Base-by-base conservation (phyloP, 2,888 invertebrate genomes). In the Ypsolopha sequella region DNA sequence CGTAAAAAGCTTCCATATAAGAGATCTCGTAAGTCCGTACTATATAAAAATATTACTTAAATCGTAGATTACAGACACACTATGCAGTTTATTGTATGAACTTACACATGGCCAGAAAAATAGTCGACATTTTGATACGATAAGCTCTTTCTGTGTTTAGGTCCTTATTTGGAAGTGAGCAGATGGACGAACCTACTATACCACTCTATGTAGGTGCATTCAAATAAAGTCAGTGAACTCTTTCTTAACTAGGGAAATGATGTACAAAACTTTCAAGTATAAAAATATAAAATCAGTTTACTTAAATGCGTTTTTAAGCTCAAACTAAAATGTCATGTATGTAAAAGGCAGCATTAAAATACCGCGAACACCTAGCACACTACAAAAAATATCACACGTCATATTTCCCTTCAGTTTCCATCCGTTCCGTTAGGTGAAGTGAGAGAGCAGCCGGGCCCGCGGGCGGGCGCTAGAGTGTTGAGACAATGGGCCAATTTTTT, bases 351-450 rank as follows among this genome's bases (percentile, higher is more conserved):
- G 81, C 77, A 68, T 75, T 70, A 68, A 64, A 71, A 73, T 70
- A 73, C 74, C 64, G 75, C 73, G 71, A 73, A 67, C 60, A 73
- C 76, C 76, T 79, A 80, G 76, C 74, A 69, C 67, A 73, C 64
- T 70, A 77, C 73, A 76, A 81, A 58, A 43, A 80, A 82, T 82
- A 82, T 84, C 82, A 84, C 84, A 81, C 82, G 64, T 68, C 76
- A 70, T 65, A 66, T 73, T 72, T 66, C 59, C 68, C 70, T 65
- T 68, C 57, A 2, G 62, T 63, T 60, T 36, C 38, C 33, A 6
- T 50, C 35, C 33, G 14, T 24, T 39, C 7, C 6, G 13, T n/a
- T 11, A 11, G n/a, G 33, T 36, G 41, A 41, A 44, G 43, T 10
- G 33, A 34, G 41, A 55, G 55, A 49, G 53, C 55, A 58, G 59